Conservation (phyloP, 53 echinoderm and acorn worm species). For the Echinometra lucunter region DNA sequence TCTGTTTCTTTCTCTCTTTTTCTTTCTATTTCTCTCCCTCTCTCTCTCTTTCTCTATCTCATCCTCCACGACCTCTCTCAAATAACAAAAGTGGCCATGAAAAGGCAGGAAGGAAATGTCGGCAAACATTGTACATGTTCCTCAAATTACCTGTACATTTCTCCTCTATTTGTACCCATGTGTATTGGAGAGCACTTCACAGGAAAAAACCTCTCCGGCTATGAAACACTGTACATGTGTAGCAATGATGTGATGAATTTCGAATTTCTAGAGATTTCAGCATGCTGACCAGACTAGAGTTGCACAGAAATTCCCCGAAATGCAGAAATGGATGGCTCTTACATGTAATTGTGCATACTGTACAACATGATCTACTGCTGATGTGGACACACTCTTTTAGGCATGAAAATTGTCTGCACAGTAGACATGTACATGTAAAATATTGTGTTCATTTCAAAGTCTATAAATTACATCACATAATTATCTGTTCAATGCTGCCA, state of each 20-base stretch:
- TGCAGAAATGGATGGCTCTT: no score
- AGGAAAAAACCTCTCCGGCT: neutral
- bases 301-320: neutral
- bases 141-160: neutral
- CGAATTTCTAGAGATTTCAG: neutral
- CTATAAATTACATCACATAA: no score
- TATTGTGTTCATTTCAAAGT: no score
- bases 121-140: slow-evolving; percentile 12
- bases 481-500: no score
- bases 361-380: neutral
- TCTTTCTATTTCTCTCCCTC: neutral
- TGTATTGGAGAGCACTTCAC: neutral
- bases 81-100: neutral
- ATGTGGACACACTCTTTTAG: neutral
- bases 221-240: no score
- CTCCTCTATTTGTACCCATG: neutral
- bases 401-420: no score
- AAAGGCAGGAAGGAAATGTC: slow-evolving; percentile 1
- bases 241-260: neutral
- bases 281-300: neutral
- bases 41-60: neutral
- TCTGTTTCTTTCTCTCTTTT: neutral
- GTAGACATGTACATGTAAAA: no score
- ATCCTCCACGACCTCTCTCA: neutral
- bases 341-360: neutral